Evolutionary conservation across 2,888 invertebrate genomes (phyloP).

Genomic region (Brassicogethes aeneus): DNA sequence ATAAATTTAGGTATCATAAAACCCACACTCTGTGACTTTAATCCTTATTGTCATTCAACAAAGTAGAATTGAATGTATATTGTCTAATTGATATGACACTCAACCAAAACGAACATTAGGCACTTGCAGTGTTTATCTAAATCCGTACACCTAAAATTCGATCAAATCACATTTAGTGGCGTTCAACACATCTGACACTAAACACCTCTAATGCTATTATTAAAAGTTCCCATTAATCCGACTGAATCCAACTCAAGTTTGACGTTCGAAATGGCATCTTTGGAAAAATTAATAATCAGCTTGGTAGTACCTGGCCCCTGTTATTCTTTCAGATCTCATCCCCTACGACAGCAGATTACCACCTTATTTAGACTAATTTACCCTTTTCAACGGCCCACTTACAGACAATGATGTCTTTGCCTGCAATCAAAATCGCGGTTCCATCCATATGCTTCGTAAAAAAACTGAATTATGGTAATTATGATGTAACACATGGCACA

Average conservation of each 20-base stretch:
- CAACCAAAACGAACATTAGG: too few species aligned
- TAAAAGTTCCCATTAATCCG: neutral
- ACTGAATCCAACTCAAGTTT: too few species aligned
- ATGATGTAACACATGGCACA: slow-evolving; percentile 37
- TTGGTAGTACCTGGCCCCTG: slow-evolving; percentile 1
- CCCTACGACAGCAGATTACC: neutral
- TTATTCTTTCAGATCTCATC: neutral
- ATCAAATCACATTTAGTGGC: too few species aligned
- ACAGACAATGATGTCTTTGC: slow-evolving; percentile 16
- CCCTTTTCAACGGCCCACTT: slow-evolving; percentile 30
- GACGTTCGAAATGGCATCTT: too few species aligned
- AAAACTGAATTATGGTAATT: slow-evolving; percentile 37
- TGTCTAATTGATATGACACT: too few species aligned
- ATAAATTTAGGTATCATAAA: too few species aligned
- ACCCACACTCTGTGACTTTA: too few species aligned
- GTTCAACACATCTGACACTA: neutral
- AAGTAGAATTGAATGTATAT: too few species aligned
- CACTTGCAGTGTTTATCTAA: too few species aligned
- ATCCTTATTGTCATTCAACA: too few species aligned
- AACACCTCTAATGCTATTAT: neutral
- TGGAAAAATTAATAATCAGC: too few species aligned
- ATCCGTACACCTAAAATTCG: too few species aligned
- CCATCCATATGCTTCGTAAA: slow-evolving; percentile 12
- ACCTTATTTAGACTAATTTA: slow-evolving; percentile 21
- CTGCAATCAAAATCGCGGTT: neutral